Conservation (phyloP, 2,113 vertebrate species). For the Beaufortia kweichowensis region DNA sequence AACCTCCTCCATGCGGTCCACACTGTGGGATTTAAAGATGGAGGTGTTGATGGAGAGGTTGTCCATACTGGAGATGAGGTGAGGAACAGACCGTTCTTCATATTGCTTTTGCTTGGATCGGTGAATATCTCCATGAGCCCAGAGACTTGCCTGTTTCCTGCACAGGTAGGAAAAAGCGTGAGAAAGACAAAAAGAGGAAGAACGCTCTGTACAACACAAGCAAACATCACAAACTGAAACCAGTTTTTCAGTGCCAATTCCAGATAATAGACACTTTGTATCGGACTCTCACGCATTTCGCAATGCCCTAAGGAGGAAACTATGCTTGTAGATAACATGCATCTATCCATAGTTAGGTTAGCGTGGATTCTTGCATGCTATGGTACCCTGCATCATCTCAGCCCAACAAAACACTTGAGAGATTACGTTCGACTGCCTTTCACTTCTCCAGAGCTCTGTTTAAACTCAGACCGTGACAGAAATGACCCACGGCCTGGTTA, state of each 20-base stretch:
- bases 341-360: not conserved
- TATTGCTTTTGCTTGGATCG: conserved; percentile 71
- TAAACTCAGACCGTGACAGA: conserved; percentile 38
- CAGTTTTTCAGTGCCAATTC: not conserved
- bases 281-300: not conserved
- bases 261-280: not conserved
- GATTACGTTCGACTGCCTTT: not conserved
- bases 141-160: conserved; percentile 88
- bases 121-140: conserved; percentile 84
- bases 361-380: not conserved
- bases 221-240: not conserved
- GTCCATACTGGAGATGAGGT: conserved; percentile 83
- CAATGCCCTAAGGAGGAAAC: conserved; percentile 28
- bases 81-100: conserved; percentile 75
- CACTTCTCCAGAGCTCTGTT: conserved; percentile 9
- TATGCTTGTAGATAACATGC: conserved; percentile 29
- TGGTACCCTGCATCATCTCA: not conserved
- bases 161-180: not conserved
- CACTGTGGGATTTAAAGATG: conserved; percentile 64
- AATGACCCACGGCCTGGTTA: not conserved
- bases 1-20: conserved; percentile 81
- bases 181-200: not conserved
- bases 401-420: conserved; percentile 22
- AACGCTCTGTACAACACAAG: not conserved
- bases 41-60: conserved; percentile 77